Evolutionary conservation across 2,797 vertebrate genomes (phyloP).

Genomic region (Macropus fuliginosus): DNA sequence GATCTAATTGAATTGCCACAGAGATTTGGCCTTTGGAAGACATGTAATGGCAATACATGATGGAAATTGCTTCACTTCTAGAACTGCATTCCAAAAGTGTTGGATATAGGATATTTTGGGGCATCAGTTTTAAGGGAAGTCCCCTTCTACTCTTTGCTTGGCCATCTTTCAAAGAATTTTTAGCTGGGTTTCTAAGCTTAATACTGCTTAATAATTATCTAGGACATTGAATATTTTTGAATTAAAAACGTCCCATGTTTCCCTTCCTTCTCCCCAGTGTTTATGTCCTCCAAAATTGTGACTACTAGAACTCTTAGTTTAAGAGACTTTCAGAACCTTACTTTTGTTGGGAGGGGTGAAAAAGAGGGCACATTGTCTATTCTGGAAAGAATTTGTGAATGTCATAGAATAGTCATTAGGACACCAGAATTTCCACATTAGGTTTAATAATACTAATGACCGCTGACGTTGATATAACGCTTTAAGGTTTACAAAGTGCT

Average conservation of each 20-base stretch:
- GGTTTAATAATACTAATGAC: conserved; percentile 36
- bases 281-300: conserved; percentile 64
- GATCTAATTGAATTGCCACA: conserved; percentile 34
- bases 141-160: conserved; percentile 54
- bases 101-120: conserved; percentile 26
- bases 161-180: conserved; percentile 54
- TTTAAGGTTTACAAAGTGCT: not conserved
- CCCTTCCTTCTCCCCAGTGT: conserved; percentile 74
- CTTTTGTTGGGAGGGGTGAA: conserved; percentile 44
- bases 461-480: not conserved
- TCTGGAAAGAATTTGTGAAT: conserved; percentile 77
- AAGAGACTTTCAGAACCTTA: conserved; percentile 72
- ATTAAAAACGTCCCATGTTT: conserved; percentile 72
- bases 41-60: not conserved
- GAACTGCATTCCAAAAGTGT: conserved; percentile 45
- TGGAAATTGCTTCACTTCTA: conserved; percentile 61
- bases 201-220: conserved; percentile 68
- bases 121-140: conserved; percentile 35
- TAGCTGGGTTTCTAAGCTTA: conserved; percentile 42
- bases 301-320: conserved; percentile 75
- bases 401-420: conserved; percentile 64
- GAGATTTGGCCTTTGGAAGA: conserved; percentile 22
- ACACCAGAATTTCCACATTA: conserved; percentile 67
- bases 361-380: conserved; percentile 72
- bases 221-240: conserved; percentile 65